Percentiles rank a stretch among this genome's conserved stretches.
phyloP scores from a whole-genome alignment of 2,113 vertebrate species.

The Oceanites oceanicus region DNA sequence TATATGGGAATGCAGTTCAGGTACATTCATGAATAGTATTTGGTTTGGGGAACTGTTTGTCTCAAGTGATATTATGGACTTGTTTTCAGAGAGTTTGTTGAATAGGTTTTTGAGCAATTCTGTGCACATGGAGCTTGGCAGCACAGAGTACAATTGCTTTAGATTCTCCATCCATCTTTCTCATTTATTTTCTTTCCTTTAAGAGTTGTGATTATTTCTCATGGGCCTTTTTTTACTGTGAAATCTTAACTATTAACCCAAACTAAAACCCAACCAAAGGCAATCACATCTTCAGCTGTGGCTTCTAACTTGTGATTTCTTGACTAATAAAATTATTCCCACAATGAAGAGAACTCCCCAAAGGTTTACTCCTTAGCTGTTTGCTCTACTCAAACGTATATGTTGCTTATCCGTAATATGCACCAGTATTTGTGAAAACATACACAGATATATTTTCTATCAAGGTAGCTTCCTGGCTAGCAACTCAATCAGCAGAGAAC shows the following conservation, averaged over 20 bases:
- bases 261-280: neutral
- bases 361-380: neutral
- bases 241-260: neutral
- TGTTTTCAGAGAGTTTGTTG: constrained; percentile 12
- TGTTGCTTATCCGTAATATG: rapidly evolving
- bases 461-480: neutral
- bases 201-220: neutral
- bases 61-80: neutral
- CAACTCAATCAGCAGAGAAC: neutral
- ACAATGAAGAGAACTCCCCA: neutral
- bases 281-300: neutral
- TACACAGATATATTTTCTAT: neutral
- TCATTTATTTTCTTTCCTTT: neutral
- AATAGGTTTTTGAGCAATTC: constrained; percentile 9
- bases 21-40: constrained; percentile 14
- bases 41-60: constrained; percentile 52
- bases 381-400: rapidly evolving
- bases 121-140: neutral
- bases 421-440: neutral
- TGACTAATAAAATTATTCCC: neutral
- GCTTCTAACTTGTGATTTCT: neutral
- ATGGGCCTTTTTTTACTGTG: neutral
- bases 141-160: neutral
- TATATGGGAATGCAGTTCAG: constrained; percentile 23
- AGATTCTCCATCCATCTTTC: neutral